Percentiles rank a stretch among this genome's conserved stretches.
These are phyloP conservation scores for Actinia equina DNA, from an alignment of 64 coral and sea anemone species.

Conservation along the genomic window DNA sequence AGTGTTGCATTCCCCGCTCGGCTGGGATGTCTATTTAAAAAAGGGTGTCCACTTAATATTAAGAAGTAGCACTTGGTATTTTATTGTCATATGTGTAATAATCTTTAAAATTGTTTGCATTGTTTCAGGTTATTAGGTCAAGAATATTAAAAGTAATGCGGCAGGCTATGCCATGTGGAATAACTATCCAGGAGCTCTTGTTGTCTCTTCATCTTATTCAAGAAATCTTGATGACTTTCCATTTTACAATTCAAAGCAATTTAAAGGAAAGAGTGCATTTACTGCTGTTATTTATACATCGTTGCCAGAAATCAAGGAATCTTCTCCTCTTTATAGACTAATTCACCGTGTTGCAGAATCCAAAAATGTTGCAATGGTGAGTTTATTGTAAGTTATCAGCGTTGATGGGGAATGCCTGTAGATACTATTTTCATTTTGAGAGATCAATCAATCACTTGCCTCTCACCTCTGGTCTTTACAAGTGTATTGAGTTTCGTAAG, in stretches of 20 bases:
- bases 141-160: constrained; percentile 62
- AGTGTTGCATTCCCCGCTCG: too few species aligned
- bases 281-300: constrained; percentile 83
- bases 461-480: too few species aligned
- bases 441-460: too few species aligned
- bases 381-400: neutral
- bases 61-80: too few species aligned
- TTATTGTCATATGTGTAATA: too few species aligned
- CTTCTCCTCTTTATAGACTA: constrained; percentile 47
- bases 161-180: constrained; percentile 70
- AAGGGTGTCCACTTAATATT: too few species aligned
- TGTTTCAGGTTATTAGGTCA: constrained; percentile 66
- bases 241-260: constrained; percentile 64
- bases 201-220: constrained; percentile 49
- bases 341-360: constrained; percentile 72
- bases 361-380: constrained; percentile 70
- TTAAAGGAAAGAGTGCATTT: constrained; percentile 40
- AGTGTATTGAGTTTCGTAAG: too few species aligned
- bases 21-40: too few species aligned
- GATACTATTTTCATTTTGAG: too few species aligned
- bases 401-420: too few species aligned
- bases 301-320: constrained; percentile 55
- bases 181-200: constrained; percentile 74
- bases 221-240: constrained; percentile 68
- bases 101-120: neutral